Conservation (phyloP, 2,113 vertebrate genomes). For the Thalassarche chlororhynchos region DNA sequence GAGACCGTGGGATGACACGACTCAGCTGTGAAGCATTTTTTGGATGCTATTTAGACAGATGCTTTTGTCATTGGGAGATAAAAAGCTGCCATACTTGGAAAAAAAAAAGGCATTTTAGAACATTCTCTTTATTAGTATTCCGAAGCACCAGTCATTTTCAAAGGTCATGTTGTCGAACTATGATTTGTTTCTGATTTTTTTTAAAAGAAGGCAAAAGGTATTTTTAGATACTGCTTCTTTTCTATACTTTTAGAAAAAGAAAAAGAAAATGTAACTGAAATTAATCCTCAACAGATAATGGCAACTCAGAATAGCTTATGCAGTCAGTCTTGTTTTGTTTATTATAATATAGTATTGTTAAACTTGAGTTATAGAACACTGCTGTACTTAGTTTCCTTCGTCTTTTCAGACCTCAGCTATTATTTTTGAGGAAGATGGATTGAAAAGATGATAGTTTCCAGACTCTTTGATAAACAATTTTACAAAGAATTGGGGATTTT, state of each 20-base stretch:
- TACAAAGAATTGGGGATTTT: slow-evolving; percentile 38
- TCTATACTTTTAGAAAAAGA: slow-evolving; percentile 9
- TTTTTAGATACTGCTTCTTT: background rate
- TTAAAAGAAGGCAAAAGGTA: slow-evolving; percentile 18
- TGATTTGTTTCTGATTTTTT: background rate
- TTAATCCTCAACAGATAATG: background rate
- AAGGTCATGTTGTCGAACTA: background rate
- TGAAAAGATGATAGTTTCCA: slow-evolving; percentile 20
- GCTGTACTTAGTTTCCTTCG: slow-evolving; percentile 36
- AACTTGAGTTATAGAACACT: slow-evolving; percentile 58
- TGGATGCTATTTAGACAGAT: background rate
- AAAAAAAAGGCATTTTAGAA: background rate
- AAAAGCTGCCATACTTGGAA: slow-evolving; percentile 21
- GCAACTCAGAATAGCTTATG: slow-evolving; percentile 16
- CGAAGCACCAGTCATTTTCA: background rate
- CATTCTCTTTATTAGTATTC: background rate
- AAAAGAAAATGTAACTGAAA: background rate
- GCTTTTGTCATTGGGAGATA: slow-evolving; percentile 7
- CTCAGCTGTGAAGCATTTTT: background rate
- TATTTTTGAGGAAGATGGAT: slow-evolving; percentile 19
- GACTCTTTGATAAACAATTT: background rate
- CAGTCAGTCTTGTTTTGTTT: slow-evolving; percentile 30
- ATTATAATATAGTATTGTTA: slow-evolving; percentile 5
- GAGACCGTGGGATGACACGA: background rate
- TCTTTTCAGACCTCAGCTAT: slow-evolving; percentile 42